These are phyloP conservation scores for Dusona sp. DNA, from an alignment of 2,888 invertebrate species.

Conservation along the genomic window DNA sequence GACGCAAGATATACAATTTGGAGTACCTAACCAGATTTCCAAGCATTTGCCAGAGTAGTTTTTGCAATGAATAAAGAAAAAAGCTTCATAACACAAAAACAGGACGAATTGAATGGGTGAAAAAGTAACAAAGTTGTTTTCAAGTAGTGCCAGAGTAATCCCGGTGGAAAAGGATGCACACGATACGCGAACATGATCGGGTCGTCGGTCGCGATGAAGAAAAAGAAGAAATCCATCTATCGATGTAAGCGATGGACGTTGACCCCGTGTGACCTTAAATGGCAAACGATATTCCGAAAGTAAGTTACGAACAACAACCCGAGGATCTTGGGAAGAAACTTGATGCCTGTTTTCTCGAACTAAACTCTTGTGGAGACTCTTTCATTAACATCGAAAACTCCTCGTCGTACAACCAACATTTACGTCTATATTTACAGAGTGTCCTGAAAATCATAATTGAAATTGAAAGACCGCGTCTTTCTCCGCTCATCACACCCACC, in stretches of 20 bases:
- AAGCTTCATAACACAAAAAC: background rate
- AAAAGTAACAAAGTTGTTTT: constrained; percentile 37
- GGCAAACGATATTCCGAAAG: constrained; percentile 72
- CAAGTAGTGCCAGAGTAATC: constrained; percentile 16
- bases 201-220: constrained; percentile 7
- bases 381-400: constrained; percentile 69
- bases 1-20: background rate
- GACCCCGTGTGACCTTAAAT: constrained; percentile 66
- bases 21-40: background rate
- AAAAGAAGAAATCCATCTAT: constrained; percentile 58
- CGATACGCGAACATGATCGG: constrained; percentile 27
- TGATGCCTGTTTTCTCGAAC: constrained; percentile 37
- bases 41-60: background rate
- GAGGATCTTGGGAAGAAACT: constrained; percentile 39
- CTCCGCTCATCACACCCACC: background rate
- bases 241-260: constrained; percentile 45
- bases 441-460: background rate
- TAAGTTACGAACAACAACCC: constrained; percentile 66
- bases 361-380: constrained; percentile 50
- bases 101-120: constrained; percentile 30
- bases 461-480: background rate
- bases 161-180: constrained; percentile 47
- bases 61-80: background rate
- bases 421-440: constrained; percentile 5
- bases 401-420: constrained; percentile 54